Percentiles rank a stretch among this genome's conserved stretches.
Conservation (phyloP, 2,888 invertebrate species). For the Aphidoletes aphidimyza region DNA sequence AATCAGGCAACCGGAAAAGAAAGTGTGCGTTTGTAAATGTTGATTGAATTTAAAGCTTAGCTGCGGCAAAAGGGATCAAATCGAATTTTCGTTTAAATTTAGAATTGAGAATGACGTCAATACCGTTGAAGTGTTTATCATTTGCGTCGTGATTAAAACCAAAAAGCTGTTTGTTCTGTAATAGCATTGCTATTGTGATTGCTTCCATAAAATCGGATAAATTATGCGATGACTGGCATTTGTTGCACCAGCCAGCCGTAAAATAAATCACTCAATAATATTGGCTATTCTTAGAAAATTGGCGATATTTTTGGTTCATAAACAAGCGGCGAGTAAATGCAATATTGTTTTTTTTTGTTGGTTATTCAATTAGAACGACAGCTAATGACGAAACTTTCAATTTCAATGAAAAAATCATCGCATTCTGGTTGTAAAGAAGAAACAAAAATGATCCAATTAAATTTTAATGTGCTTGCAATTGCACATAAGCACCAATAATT, state of each 20-base stretch:
- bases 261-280: slow-evolving; percentile 30
- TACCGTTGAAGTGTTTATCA: slow-evolving; percentile 45
- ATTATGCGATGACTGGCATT: slow-evolving; percentile 5
- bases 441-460: too few relatives aligned
- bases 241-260: background rate
- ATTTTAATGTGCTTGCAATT: too few relatives aligned
- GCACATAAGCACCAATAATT: too few relatives aligned
- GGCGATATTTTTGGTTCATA: background rate
- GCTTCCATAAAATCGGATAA: background rate
- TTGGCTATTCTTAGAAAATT: slow-evolving; percentile 2
- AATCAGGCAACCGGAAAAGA: slow-evolving; percentile 16
- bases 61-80: slow-evolving; percentile 41
- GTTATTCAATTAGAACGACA: background rate
- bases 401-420: background rate
- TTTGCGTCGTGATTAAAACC: background rate
- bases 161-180: too few relatives aligned
- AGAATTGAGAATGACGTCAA: slow-evolving; percentile 45
- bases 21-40: background rate
- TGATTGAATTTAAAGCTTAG: too few relatives aligned
- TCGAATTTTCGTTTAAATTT: slow-evolving; percentile 5
- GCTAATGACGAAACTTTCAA: background rate
- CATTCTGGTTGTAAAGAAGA: too few relatives aligned
- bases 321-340: background rate
- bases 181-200: background rate
- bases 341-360: background rate